Percentiles rank a stretch among this genome's conserved stretches.
Evolutionary conservation across 2,888 invertebrate species (phyloP).

Genomic region (Mystacides longicornis): DNA sequence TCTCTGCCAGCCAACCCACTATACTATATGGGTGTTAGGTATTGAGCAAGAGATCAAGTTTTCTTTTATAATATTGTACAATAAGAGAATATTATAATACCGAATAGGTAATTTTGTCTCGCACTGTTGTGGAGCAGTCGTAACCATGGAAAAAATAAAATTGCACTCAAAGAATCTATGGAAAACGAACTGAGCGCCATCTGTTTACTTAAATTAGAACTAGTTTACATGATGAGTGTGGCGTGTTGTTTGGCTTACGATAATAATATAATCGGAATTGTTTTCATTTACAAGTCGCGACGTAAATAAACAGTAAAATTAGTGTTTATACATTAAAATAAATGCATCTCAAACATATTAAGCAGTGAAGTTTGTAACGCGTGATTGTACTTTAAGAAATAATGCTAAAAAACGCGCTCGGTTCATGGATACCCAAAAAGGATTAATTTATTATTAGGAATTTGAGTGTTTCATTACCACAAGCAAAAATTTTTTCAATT

Average conservation of each 20-base stretch:
- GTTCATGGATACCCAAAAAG: slow-evolving; percentile 43
- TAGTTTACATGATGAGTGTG: slow-evolving; percentile 47
- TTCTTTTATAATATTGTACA: no score
- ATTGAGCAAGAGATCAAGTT: no score
- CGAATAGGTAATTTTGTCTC: no score
- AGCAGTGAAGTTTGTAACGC: neutral
- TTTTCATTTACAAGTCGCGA: slow-evolving; percentile 29
- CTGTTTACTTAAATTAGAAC: slow-evolving; percentile 10
- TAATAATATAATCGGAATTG: slow-evolving; percentile 40
- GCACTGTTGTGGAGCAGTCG: no score
- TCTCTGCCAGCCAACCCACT: no score
- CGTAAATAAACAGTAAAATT: slow-evolving; percentile 11
- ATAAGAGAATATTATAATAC: no score
- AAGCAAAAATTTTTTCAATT: neutral
- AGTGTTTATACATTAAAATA: neutral
- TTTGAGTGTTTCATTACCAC: slow-evolving; percentile 35
- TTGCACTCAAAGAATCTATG: no score
- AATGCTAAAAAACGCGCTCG: slow-evolving; percentile 36
- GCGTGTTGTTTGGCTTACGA: slow-evolving; percentile 46
- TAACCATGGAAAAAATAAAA: no score
- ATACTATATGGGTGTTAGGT: no score
- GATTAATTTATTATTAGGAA: slow-evolving; percentile 47
- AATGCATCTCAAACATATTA: neutral
- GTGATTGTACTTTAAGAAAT: neutral
- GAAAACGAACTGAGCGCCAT: no score